Evolutionary conservation across 1,140 invertebrate genomes (phyloP), one percentile per base, ranked within the genome.

Genomic region (Pantala flavescens): DNA sequence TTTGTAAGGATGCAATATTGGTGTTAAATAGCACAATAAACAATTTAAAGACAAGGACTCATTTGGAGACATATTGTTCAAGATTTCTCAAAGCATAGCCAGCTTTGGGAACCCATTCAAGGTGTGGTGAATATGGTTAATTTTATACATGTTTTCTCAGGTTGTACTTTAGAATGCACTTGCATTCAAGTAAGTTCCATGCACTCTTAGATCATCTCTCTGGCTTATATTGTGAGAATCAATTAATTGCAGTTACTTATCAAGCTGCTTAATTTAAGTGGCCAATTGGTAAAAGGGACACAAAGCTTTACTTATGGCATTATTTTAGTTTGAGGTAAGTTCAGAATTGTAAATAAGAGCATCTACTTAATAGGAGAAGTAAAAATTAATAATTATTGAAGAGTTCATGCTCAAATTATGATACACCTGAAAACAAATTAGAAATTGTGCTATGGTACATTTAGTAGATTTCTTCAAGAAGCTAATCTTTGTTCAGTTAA

Each of bases 141-240:
- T 63, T 63, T 63, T 63, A 63, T 63, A 63, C 49, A 63, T 63
- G 49, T 63, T 63, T 16, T 63, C 49, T 63, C 49, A 63, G 49
- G 49, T 63, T 63, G 49, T 63, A 63, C 49, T 63, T 63, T 63
- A 63, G 49, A 63, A 63, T 63, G 49, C 49, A 63, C 49, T 21
- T 63, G 49, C 49, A 63, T 63, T 63, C 49, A 63, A 19, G 49
- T 63, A 63, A 63, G 49, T 63, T 63, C 49, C 49, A 63, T 63
- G 49, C 49, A 63, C 49, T 21, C 49, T 63, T 63, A 63, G 49
- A 19, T 36, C n/a, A 21, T 63, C 12, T 1, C 12, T 63, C 49
- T 63, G 16, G 49, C 49, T 63, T 63, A 63, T 7, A 63, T 5
- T 16, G 49, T 14, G 5, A 16, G 49, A 7, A 63, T 63, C 14